These are phyloP conservation scores for Dicranocentrus wangi DNA, from an alignment of 2,888 invertebrate species.

Conservation along the genomic window DNA sequence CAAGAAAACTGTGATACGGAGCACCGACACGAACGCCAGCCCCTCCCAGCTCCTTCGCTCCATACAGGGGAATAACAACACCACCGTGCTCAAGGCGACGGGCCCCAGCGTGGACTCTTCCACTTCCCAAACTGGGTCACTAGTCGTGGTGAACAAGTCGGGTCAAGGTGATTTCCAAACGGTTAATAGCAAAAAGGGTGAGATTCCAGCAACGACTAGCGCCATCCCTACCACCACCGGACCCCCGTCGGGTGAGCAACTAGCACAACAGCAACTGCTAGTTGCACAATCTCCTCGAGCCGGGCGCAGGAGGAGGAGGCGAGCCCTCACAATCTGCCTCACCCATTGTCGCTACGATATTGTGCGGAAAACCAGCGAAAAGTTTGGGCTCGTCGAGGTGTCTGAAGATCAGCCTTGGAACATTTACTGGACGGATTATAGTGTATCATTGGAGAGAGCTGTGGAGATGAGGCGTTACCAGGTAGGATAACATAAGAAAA, in stretches of 20 bases:
- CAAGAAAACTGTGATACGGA: constrained; percentile 46
- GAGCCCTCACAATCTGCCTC: constrained; percentile 78
- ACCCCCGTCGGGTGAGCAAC: too few relatives aligned
- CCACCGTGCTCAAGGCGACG: constrained; percentile 40
- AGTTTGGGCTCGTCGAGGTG: constrained; percentile 85
- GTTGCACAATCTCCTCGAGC: constrained; percentile 22
- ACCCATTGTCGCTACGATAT: constrained; percentile 84
- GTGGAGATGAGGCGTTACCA: constrained; percentile 92
- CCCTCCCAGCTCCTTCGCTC: constrained; percentile 27
- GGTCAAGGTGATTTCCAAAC: constrained; percentile 30
- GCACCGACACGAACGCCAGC: constrained; percentile 24
- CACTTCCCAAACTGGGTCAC: constrained; percentile 8
- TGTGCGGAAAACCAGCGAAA: constrained; percentile 82
- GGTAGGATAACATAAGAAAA: constrained; percentile 73
- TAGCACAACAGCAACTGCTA: constrained; percentile 2
- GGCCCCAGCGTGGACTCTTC: not conserved
- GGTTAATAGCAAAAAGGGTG: constrained; percentile 10
- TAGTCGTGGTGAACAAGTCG: constrained; percentile 19
- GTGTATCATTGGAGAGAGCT: constrained; percentile 88
- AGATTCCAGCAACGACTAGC: not conserved
- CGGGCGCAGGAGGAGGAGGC: constrained; percentile 34
- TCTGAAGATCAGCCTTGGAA: constrained; percentile 88
- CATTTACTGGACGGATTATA: constrained; percentile 91
- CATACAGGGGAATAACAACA: constrained; percentile 28
- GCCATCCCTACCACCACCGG: too few relatives aligned